Evolutionary conservation across 1,140 invertebrate genomes (phyloP), one percentile per base, ranked within the genome.

Genomic region (Atopsyche davidsoni): DNA sequence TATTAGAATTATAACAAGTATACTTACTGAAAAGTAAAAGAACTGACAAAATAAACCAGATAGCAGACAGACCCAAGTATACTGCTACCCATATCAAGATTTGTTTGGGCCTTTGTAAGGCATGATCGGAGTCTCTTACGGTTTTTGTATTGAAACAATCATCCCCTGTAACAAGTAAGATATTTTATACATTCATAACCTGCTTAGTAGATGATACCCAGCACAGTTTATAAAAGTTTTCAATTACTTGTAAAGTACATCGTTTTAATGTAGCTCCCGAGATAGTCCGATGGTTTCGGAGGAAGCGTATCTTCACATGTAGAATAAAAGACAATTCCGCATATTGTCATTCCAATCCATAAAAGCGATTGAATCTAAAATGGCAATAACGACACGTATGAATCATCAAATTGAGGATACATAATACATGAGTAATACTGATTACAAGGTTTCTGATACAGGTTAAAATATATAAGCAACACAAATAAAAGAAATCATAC

Each of bases 161-260:
- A n/a, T n/a, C n/a, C n/a, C n/a, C n/a, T 7, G 24, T 28, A 28
- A 28, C n/a, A 7, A 7, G 6, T 28, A 28, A 28, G n/a, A 28
- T n/a, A 28, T 28, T 28, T 28, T n/a, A n/a, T n/a, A 28, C 6
- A 28, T 28, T 6, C 24, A 28, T 28, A 28, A 7, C 24, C 6
- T 7, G 24, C 6, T 28, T 28, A 28, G n/a, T 7, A n/a, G 6
- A 7, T 28, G n/a, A 7, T n/a, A 28, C n/a, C 6, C 6, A 28
- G 24, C 34, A 45, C 42, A n/a, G 31, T 41, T 45, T 45, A n/a
- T n/a, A n/a, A n/a, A n/a, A n/a, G n/a, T n/a, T n/a, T n/a, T n/a
- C n/a, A n/a, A n/a, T n/a, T n/a, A 45, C 42, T 28, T 3, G 17
- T 32, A 34, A 45, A 45, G 11, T 45, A 45, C 42, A 34, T 45